Base-by-base conservation (phyloP, 2,797 vertebrate species). In the Cirrhinus mrigala region DNA sequence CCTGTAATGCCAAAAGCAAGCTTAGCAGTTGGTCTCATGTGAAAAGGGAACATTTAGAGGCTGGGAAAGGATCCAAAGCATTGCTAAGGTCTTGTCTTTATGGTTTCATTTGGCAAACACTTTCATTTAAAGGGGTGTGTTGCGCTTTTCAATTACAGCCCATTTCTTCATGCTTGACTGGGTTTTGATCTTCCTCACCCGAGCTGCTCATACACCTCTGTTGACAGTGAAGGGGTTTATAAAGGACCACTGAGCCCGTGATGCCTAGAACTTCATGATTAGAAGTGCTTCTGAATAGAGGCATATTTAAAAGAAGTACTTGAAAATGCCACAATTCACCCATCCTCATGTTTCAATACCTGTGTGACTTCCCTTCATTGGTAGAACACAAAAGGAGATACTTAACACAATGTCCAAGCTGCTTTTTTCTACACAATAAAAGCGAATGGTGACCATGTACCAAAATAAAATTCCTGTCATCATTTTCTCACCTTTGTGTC, bases 91-190 rank as follows among this genome's bases (percentile, higher is more conserved):
- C 73, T 33, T 56, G 48, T 33, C 40, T 89, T 76, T 88, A 78
- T 52, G 84, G 85, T 89, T 88, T 89, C 73, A 88, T 91, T 92
- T 88, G 90, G 90, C 90, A 86, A 88, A 88, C 83, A 86, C 75
- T 78, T 60, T 2, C 52, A 90, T 88, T 93, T 89, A 66, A 89
- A 83, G 29, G 58, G 83, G 88, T 54, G 27, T 87, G 87, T 74
- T 85, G 91, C 79, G 85, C 91, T 93, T 93, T 93, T 93, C 92
- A 93, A 92, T 93, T 91, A 93, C 83, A 85, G 83, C 54, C 56
- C 69, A 87, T 91, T 68, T 83, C 11, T 88, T 88, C 83, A 90
- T 58, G 89, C 91, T 85, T 88, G 80, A 62, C 79, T 90, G 90
- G 89, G 85, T 90, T 90, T 89, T 90, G 89, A 90, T 93, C 90